Base-by-base conservation (phyloP, 23 tunicate genomes). In the Halocynthia roretzi region DNA sequence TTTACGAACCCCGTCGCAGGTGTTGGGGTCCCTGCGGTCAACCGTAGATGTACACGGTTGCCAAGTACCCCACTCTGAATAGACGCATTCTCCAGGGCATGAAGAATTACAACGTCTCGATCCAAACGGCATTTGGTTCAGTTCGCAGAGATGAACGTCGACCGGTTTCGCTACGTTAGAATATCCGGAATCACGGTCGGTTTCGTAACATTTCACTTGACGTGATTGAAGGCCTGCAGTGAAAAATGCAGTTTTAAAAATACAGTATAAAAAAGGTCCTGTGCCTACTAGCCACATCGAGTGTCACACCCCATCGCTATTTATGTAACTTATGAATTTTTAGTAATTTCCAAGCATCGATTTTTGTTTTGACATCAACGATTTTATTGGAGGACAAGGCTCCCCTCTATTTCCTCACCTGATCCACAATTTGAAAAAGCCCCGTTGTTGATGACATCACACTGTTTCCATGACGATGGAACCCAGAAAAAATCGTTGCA, bases 61-160 rank as follows among this genome's bases (percentile, higher is more conserved):
- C 96, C 96, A 90, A 7, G 76, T 2, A 52, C 86, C 80, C 96
- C 96, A 90, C 44, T 84, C 70, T 17, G 96, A 84, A 19, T 86
- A 58, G 10, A 90, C 89, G 56, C 96, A 90, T 20, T 84, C 62
- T 44, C 78, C 83, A 19, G 86, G 80, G 54, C 96, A 84, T 20
- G 89, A 75, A 51, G 55, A 54, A 56, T 58, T 52, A 67, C 89
- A 84, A 6, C 21, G 17, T 12, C 81, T 54, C 8, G 85, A 80
- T 8, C 89, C 96, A 62, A 40, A 62, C n/a, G 96, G 89, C 83
- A 81, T 80, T 7, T 14, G 61, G 7, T 52, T 51, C 5, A 84
- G 51, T 48, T 90, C 89, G 54, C 96, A 90, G 14, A 51, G 44
- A 7, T 74, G 78, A 15, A 68, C 58, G 23, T 80, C 96, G 52